Percentiles rank a stretch among this genome's conserved stretches.
These are phyloP conservation scores for Phaethon lepturus DNA, from an alignment of 2,113 vertebrate species.

Conservation along the genomic window DNA sequence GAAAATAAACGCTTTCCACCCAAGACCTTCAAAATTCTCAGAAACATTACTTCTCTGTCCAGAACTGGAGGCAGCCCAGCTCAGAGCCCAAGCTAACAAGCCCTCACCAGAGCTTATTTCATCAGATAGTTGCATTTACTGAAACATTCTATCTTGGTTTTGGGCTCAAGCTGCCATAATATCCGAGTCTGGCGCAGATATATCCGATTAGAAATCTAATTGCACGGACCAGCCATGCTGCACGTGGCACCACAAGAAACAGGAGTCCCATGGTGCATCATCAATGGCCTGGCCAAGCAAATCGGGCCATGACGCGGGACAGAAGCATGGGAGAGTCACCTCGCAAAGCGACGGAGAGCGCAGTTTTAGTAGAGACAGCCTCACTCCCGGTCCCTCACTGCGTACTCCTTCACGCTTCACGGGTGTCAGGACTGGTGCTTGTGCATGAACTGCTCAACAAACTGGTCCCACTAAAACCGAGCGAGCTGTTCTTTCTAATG, in stretches of 20 bases:
- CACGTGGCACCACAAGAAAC: background rate
- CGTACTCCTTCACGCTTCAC: background rate
- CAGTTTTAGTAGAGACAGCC: background rate
- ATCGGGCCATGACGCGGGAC: fast-evolving
- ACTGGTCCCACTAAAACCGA: background rate
- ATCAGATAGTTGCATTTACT: background rate
- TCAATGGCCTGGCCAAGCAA: background rate
- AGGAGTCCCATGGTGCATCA: background rate
- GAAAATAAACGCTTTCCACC: background rate
- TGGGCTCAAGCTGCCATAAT: background rate
- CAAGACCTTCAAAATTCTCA: background rate
- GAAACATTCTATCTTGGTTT: background rate
- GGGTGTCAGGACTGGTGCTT: background rate
- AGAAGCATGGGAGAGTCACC: fast-evolving
- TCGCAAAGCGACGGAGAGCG: fast-evolving
- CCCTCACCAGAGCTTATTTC: background rate
- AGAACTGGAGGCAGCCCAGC: background rate
- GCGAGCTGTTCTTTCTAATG: fast-evolving
- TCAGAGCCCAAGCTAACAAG: background rate
- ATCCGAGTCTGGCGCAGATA: background rate
- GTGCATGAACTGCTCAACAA: background rate
- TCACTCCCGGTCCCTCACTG: background rate
- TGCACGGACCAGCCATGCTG: background rate
- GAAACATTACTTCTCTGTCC: background rate
- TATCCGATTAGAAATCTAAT: background rate